Base-by-base conservation (phyloP, 2,888 invertebrate species). In the Tetragonisca angustula region DNA sequence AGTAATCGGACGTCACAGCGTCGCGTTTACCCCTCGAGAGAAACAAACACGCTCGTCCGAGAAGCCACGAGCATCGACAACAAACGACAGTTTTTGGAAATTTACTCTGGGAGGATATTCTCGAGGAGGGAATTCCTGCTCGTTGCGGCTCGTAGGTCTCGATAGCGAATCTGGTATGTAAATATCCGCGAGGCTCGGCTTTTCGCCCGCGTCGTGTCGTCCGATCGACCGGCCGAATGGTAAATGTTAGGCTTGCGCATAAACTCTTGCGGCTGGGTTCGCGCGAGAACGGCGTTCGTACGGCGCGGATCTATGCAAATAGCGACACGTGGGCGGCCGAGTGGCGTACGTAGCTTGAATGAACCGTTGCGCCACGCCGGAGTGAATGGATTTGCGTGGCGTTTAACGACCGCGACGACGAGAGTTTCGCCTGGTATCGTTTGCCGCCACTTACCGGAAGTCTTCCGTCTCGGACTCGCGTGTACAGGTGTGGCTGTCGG, bases 321-420 rank as follows among this genome's bases (percentile, higher is more conserved):
- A 90, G 85, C 81, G 85, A 87, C 87, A 89, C 90, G 91, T 91
- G 89, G 91, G 91, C 91, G 91, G 79, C 43, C 1, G 43, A 11
- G 74, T 85, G 82, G 85, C 84, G 86, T 87, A 87, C 87, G 83
- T 82, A 32, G 86, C 88, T 88, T 91, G 91, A 91, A 91, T 91
- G 91, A 91, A 91, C 91, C 91, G 89, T 91, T 91, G 91, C 90
- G 90, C 91, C 91, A 91, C 88, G 88, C 84, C 84, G 81, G 86
- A 89, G 91, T 91, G 91, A 91, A 91, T 91, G 91, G 90, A 91
- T 91, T 83, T 84, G 84, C 88, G 82, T 84, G 84, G 81, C 88
- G 88, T 88, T 88, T 89, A 89, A 89, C 86, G 86, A 77, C 84
- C 87, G 80, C 88, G 87, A 85, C 87, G 89, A 43, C 43, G 43